Percentiles rank a stretch among this genome's conserved stretches.
Conservation (phyloP, 1,140 invertebrate species). For the Pseudoatta argentina region DNA sequence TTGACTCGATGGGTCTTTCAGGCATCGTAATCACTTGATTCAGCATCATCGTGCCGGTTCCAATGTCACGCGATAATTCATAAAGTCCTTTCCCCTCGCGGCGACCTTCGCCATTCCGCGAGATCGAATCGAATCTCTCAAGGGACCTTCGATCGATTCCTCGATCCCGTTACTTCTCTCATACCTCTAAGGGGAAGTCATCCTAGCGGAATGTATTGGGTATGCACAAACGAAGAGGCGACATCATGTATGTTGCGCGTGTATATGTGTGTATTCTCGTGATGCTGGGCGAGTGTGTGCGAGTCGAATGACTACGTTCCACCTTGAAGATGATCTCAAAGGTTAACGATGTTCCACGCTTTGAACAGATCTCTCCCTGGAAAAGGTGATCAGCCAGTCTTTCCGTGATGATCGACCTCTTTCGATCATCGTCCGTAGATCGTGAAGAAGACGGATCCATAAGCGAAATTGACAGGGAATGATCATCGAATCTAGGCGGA, state of each 20-base stretch:
- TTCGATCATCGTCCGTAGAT: constrained; percentile 59
- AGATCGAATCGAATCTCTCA: constrained; percentile 72
- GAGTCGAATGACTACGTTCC: constrained; percentile 62
- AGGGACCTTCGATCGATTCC: constrained; percentile 71
- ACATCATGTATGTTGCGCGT: constrained; percentile 18
- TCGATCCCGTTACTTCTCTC: constrained; percentile 71
- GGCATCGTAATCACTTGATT: constrained; percentile 28
- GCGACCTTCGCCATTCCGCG: constrained; percentile 73
- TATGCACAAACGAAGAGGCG: constrained; percentile 42
- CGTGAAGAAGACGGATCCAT: constrained; percentile 51
- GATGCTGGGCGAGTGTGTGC: background rate
- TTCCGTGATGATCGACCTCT: constrained; percentile 43
- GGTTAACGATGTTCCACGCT: constrained; percentile 81
- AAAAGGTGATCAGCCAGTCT: constrained; percentile 59
- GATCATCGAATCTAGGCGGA: background rate
- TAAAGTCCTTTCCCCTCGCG: constrained; percentile 58
- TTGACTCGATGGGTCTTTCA: background rate
- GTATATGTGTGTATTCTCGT: background rate
- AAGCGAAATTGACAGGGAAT: constrained; percentile 32
- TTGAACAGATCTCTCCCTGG: constrained; percentile 32
- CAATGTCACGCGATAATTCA: constrained; percentile 66
- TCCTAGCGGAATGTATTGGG: constrained; percentile 65
- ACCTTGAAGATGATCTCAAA: constrained; percentile 76
- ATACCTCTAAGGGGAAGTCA: constrained; percentile 23
- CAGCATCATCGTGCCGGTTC: constrained; percentile 20